Evolutionary conservation across 1,140 invertebrate genomes (phyloP), one percentile per base, ranked within the genome.

Genomic region (Aleiodes sp.): DNA sequence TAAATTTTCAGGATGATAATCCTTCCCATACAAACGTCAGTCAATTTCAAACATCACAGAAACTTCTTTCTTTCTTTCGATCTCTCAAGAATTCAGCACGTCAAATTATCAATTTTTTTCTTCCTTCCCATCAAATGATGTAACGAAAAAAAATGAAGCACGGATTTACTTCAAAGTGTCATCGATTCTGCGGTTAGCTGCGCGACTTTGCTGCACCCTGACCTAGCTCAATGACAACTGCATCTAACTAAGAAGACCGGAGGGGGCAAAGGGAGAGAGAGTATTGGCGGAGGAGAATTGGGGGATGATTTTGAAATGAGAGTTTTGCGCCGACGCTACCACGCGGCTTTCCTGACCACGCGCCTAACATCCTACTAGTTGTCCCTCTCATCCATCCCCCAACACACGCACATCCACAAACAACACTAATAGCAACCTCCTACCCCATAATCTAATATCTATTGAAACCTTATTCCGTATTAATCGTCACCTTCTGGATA

Each of bases 401-500:
- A 19, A 43, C 41, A 16, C 41, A 43, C 3, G 3, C 39, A 37
- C 14, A 37, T 10, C 14, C 9, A 37, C 14, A 1, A 2, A 10
- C 14, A 37, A 10, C n/a, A n/a, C n/a, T n/a, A n/a, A n/a, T n/a
- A n/a, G n/a, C n/a, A n/a, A n/a, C 19, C 14, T 9, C 28, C 14
- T n/a, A 60, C 16, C n/a, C 1, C n/a, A 41, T 37, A 43, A 24
- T 33, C 35, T 26, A 31, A 33, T 63, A n/a, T 29, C 19, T 24
- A 7, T 10, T 21, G n/a, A 31, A 37, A 35, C 9, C 33, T 65
- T 26, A 65, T 39, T 63, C 46, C 19, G 26, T 12, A 31, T 16
- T 52, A 59, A 71, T 37, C 37, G 7, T 70, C 82, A 85, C 84
- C 82, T 86, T 84, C 82, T 28, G 83, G 83, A 70, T 78, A 77